phyloP scores from a whole-genome alignment of 2,113 vertebrate species.

The Corythornis madagascariensis region DNA sequence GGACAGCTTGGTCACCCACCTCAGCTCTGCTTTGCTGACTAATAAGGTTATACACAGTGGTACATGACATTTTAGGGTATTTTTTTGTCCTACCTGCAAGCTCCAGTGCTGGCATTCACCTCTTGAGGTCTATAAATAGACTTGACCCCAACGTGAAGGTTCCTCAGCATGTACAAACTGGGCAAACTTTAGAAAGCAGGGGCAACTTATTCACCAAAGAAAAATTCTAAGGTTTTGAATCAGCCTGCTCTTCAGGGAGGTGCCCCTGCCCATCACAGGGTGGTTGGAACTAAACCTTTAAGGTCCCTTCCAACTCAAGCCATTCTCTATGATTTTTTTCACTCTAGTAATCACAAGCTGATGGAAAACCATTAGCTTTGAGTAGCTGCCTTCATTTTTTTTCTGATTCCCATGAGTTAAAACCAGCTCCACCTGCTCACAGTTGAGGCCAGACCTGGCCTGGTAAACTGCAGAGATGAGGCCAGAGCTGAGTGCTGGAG shows the following conservation, averaged over 20 bases:
- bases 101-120: neutral
- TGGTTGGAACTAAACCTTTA: no score
- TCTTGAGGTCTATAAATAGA: neutral
- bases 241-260: no score
- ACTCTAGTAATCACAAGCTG: neutral
- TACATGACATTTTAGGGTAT: fast-evolving
- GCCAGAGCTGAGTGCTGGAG: neutral
- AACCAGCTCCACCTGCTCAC: neutral
- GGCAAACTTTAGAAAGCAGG: neutral
- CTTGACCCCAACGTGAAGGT: neutral
- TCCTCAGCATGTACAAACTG: fast-evolving
- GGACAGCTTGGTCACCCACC: neutral
- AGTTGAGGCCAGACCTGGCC: neutral
- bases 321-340: neutral
- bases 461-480: neutral
- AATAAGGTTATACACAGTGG: fast-evolving
- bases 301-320: no score
- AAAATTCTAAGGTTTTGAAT: no score
- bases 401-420: neutral
- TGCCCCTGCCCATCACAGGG: no score
- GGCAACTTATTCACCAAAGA: neutral
- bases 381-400: neutral
- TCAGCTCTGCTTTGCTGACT: neutral
- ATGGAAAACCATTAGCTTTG: neutral
- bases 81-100: neutral